Percentiles rank a stretch among this genome's conserved stretches.
Conservation (phyloP, 2,113 vertebrate species). For the Dipodomys stephensi region DNA sequence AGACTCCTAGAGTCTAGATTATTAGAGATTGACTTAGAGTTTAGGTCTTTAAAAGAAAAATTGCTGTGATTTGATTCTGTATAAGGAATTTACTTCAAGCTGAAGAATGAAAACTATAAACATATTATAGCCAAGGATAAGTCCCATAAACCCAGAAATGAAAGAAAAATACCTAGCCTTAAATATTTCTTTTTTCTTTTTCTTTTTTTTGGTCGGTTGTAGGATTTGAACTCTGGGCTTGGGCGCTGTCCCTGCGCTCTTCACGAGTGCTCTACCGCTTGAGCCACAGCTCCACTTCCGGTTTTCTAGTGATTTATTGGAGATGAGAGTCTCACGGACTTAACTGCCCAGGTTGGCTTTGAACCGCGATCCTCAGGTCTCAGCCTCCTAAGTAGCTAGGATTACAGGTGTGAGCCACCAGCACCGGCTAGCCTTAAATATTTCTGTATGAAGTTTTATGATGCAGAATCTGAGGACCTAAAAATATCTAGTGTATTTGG, state of each 20-base stretch:
- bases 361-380: too few species aligned
- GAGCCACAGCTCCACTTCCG: too few species aligned
- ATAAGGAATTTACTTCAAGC: not conserved
- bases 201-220: too few species aligned
- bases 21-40: conserved; percentile 33
- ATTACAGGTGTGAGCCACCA: not conserved
- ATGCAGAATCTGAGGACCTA: not conserved
- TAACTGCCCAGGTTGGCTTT: too few species aligned
- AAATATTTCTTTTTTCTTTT: not conserved
- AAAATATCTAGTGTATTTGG: not conserved
- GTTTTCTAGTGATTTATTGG: too few species aligned
- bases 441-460: conserved; percentile 17
- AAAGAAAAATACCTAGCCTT: not conserved
- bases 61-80: conserved; percentile 36
- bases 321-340: too few species aligned
- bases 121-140: conserved; percentile 17
- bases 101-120: not conserved
- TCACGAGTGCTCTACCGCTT: too few species aligned
- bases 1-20: conserved; percentile 48
- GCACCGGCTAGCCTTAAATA: not conserved
- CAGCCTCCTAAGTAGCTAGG: too few species aligned
- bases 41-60: conserved; percentile 45
- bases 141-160: conserved; percentile 3
- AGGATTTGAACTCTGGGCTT: too few species aligned
- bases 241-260: too few species aligned